Evolutionary conservation across 2,888 invertebrate species (phyloP), one percentile per base, ranked within the genome.

Genomic region (Amphimallon solstitiale): DNA sequence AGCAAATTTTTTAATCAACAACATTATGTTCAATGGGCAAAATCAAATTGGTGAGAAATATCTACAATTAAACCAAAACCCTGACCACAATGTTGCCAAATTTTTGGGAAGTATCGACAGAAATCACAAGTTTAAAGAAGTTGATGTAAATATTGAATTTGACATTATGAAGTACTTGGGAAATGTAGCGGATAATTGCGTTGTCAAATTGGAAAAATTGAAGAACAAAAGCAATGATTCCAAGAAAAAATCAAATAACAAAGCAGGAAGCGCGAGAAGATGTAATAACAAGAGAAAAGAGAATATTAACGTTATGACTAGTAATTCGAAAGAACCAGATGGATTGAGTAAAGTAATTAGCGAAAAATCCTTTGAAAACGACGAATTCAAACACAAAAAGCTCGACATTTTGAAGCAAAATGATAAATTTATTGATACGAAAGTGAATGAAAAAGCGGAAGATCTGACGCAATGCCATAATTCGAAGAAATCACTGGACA

Each of bases 61-160:
- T 10, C 5, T 43, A 29, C 43, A 59, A 10, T 2, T 19, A 12
- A 45, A 59, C 14, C 56, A 45, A 34, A 43, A 23, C 9, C 5
- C 29, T n/a, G 56, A 59, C 1, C 29, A 40, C 1, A 38, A 43
- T 43, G 14, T 59, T 1, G 9, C 43, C 5, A 59, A 59, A 43
- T 34, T 59, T 23, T 9, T 59, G 1, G 43, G 43, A 5, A 59
- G n/a, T 29, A 19, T 43, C 10, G 40, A 43, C 34, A 43, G 29
- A 38, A 59, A 59, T 38, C 56, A 65, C 15, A 63, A 54, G 9
- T 67, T 67, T 17, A 67, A 67, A 63, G 67, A 67, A 34, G 67
- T 67, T n/a, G 67, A 67, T n/a, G 67, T 67, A 4, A 67, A 67
- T 35, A 59, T 67, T 9, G 66, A 62, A 23, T 52, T 62, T 19